Evolutionary conservation across 2,797 vertebrate species (phyloP), one percentile per base, ranked within the genome.

Genomic region (Graptemys geographica): DNA sequence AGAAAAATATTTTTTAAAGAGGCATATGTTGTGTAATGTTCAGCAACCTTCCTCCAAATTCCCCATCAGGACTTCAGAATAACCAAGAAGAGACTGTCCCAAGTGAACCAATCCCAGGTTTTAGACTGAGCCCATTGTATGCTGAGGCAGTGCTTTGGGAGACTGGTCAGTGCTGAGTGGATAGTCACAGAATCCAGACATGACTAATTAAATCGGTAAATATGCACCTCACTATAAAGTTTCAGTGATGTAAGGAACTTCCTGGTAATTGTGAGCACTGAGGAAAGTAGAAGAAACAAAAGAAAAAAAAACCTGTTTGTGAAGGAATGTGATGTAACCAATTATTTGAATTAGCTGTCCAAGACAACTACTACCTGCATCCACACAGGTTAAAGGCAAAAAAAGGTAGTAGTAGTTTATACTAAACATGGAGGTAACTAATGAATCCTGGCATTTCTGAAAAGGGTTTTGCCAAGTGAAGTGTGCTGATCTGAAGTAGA

Each of bases 341-440:
- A 81, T 87, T 49, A 72, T 86, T 78, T 86, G 31, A 80, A 86
- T 37, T 87, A 53, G 37, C 53, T 85, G 79, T 82, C 65, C 87
- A 80, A 23, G 37, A 72, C 21, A 72, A 41, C n/a, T 11, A 25
- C 37, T 72, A 41, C 31, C 72, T 87, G 56, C 11, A 83, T 89
- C 72, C 31, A 41, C 78, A 57, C 87, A 69, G 65, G 62, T 86
- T 47, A 28, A 79, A 23, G n/a, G 69, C n/a, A 72, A 94, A 82
- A 89, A 90, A 76, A 21, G 5, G 12, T 82, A 33, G 16, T 59
- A 84, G 6, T 1, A 2, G 37, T 87, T 89, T 56, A n/a, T 84
- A 27, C 37, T 41, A 27, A 55, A 47, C 25, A 10, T 11, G 88
- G 84, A 81, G 59, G 57, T 83, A 84, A 44, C 3, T 69, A 87